Percentiles rank a stretch among this genome's conserved stretches.
Conservation (phyloP, 64 coral and sea anemone genomes). For the Trachythela sp. region DNA sequence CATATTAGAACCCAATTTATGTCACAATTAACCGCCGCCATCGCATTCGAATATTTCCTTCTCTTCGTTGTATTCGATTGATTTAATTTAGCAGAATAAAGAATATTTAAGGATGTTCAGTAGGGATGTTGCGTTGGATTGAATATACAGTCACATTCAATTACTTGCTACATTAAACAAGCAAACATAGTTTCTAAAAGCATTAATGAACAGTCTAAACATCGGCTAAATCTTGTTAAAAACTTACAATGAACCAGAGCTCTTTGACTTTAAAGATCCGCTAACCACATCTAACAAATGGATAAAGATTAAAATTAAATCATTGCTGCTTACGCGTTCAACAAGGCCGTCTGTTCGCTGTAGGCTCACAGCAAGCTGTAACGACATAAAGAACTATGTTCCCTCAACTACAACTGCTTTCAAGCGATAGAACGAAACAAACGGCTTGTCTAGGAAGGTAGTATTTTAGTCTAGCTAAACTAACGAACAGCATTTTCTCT, state of each 20-base stretch:
- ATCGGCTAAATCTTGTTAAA: constrained; percentile 34
- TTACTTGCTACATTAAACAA: constrained; percentile 97
- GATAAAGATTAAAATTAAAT: constrained; percentile 21
- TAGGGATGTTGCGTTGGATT: constrained; percentile 11
- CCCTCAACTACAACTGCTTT: neutral
- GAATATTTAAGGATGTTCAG: neutral
- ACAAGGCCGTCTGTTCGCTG: neutral
- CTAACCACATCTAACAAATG: constrained; percentile 20
- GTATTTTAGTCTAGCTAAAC: neutral
- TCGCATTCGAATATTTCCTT: neutral
- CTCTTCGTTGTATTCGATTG: neutral
- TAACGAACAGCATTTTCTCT: constrained; percentile 7
- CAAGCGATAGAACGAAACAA: neutral
- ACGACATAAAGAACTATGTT: neutral
- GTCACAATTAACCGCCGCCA: neutral
- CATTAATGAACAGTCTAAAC: constrained; percentile 98
- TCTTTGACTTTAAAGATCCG: neutral
- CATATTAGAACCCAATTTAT: neutral
- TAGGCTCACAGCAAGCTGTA: neutral
- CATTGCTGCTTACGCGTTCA: neutral
- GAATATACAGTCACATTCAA: constrained; percentile 78
- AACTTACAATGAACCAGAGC: constrained; percentile 19
- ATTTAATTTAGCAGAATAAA: constrained; percentile 9
- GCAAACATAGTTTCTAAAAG: constrained; percentile 76
- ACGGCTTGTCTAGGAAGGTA: neutral